Evolutionary conservation across 2,797 vertebrate species (phyloP).

Genomic region (Sebastiscus albofasciatus): DNA sequence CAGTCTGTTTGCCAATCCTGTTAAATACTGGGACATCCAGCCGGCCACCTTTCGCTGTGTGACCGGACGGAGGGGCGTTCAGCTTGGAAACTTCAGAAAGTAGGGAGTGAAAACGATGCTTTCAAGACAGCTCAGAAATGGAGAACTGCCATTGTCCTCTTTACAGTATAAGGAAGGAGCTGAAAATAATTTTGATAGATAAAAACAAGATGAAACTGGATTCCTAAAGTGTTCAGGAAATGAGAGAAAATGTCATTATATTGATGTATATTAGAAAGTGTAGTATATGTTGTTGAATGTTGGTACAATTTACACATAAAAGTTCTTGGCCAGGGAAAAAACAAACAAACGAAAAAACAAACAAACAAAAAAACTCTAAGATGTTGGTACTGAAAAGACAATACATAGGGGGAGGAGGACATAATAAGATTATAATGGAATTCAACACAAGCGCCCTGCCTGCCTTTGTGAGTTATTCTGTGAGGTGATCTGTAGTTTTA

Average conservation of each 20-base stretch:
- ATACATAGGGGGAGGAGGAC: not conserved
- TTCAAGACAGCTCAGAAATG: slow-evolving; percentile 5
- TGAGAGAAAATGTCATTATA: not conserved
- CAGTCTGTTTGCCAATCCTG: slow-evolving; percentile 94
- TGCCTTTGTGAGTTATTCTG: not conserved
- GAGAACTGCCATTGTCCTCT: not conserved
- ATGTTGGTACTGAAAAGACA: not conserved
- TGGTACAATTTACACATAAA: slow-evolving; percentile 8
- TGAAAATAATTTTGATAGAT: slow-evolving; percentile 6
- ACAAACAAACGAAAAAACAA: not conserved
- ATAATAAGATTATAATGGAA: not conserved
- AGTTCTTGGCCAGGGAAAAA: not conserved
- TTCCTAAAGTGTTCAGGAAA: slow-evolving; percentile 9
- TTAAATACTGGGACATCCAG: slow-evolving; percentile 95
- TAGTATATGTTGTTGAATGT: slow-evolving; percentile 21
- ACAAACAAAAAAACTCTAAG: not conserved
- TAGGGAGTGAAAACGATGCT: not conserved
- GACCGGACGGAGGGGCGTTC: slow-evolving; percentile 88
- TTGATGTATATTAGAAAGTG: slow-evolving; percentile 26
- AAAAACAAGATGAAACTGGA: slow-evolving; percentile 22
- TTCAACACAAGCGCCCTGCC: not conserved
- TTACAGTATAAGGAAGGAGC: slow-evolving; percentile 3
- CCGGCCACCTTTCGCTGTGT: slow-evolving; percentile 95
- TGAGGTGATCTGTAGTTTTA: not conserved
- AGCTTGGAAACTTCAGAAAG: slow-evolving; percentile 93